Evolutionary conservation across 1,140 invertebrate genomes (phyloP), one percentile per base, ranked within the genome.

Genomic region (Drosophila arizonae): DNA sequence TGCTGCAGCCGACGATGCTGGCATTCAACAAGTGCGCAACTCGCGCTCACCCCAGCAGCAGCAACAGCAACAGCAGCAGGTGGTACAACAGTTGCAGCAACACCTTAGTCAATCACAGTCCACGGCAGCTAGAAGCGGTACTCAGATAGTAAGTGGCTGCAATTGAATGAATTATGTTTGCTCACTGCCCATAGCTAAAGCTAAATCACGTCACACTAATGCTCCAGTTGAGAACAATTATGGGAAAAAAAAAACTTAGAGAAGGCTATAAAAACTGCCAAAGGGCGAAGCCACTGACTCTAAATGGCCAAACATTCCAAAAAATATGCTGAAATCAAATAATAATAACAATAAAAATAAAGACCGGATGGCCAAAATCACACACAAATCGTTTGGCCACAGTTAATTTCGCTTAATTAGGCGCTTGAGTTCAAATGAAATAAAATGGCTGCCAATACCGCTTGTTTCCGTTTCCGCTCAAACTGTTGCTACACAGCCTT

Each of bases 141-240:
- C 79, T 70, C 84, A 82, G 79, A 88, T 85, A 55, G 82, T 87
- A 87, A 87, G 82, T 87, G 73, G 79, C 66, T 82, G 79, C 73
- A 82, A 79, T 73, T 88, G 62, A 82, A 77, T 76, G 64, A 76
- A 79, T 68, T 68, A 48, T 61, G 15, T 62, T 67, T 69, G 43
- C 61, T 17, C 30, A 36, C 36, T 50, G 60, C 60, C 60, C 43
- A 73, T 67, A 36, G 30, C 45, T 60, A 57, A 46, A 58, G 48
- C 28, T 52, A 55, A 68, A 57, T 64, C 54, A 76, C 62, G 52
- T 69, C 56, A 50, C 26, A 58, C 48, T 58, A 55, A 36, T 56
- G 46, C 52, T 45, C 50, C 15, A 24, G 24, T n/a, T 11, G 39
- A 13, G 46, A 10, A 39, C 24, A 15, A 28, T 9, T 10, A 21